Conservation (phyloP, 2,888 invertebrate species). For the Nomada fucata region DNA sequence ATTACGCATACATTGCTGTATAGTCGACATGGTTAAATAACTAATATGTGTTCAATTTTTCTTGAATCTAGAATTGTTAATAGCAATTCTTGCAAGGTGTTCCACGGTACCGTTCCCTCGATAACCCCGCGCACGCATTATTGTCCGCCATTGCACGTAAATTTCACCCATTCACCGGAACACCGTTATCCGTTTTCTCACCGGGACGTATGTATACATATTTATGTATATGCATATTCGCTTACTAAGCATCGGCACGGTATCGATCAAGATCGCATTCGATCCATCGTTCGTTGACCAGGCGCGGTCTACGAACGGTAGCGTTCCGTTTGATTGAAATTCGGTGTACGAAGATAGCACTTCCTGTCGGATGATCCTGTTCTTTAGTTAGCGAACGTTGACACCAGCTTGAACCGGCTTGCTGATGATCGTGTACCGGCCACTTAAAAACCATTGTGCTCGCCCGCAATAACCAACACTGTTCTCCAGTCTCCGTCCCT, state of each 20-base stretch:
- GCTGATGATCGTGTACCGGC: conserved; percentile 29
- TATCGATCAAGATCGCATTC: conserved; percentile 14
- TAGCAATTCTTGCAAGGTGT: background rate
- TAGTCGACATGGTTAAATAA: too few relatives aligned
- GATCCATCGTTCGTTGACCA: conserved; percentile 35
- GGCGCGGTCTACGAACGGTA: conserved; percentile 48
- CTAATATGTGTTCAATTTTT: background rate
- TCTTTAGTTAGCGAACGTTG: conserved; percentile 70
- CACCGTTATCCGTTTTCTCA: conserved; percentile 31
- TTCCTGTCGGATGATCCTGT: conserved; percentile 68
- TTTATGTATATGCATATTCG: background rate
- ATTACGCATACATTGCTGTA: background rate
- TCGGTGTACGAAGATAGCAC: conserved; percentile 69
- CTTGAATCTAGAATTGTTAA: background rate
- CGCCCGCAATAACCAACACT: conserved; percentile 13
- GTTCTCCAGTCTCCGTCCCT: background rate
- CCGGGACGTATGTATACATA: background rate
- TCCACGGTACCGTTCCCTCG: background rate
- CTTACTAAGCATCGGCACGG: conserved; percentile 1
- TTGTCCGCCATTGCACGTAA: background rate
- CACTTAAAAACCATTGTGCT: conserved; percentile 54
- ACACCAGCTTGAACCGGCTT: conserved; percentile 54
- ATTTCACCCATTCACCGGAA: background rate
- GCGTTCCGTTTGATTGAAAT: conserved; percentile 70
- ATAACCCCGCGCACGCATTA: background rate